Evolutionary conservation across 2,113 vertebrate genomes (phyloP), one percentile per base, ranked within the genome.

Genomic region (Alexandromys fortis): DNA sequence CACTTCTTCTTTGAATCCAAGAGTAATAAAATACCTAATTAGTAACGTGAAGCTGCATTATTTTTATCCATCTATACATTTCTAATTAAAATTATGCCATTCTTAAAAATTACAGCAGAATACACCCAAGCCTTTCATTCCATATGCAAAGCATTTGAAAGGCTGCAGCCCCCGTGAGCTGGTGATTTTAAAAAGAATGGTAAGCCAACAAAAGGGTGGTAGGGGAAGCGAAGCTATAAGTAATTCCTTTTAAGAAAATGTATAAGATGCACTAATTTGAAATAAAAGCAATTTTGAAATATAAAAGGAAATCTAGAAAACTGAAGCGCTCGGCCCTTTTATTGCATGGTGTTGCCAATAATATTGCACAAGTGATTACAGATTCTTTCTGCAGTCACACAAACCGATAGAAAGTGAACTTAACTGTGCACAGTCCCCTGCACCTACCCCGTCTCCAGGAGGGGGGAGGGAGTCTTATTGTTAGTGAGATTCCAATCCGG

Each of bases 341-440:
- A 83, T 83, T 90, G 86, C 85, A 78, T 7, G 0, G 70, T 0
- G 38, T 63, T 88, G 95, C 97, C 94, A 96, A 95, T 95, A 95
- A 94, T 91, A 85, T 90, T 82, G 95, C 88, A 95, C 73, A 96
- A 78, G 96, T 96, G 97, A 95, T 94, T 93, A 94, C 94, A 97
- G 93, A 91, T 93, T 78, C 92, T 83, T 90, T 86, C 91, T 70
- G 58, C 92, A 90, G 95, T 33, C 3, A 19, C 79, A 3, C 24
- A 98, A 96, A 83, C 98, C 92, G 86, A 95, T 87, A 72, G 96
- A 96, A 96, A 94, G 96, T 97, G 95, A 98, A 96, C 96, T 68
- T 33, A 93, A 28, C 90, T 77, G 61, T 97, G 94, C 65, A 49
- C 45, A 45, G 76, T 55, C 81, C 90, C 47, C 90, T 55, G 77